These are phyloP conservation scores for Orthosia gracilis DNA, from an alignment of 2,888 invertebrate genomes.

Conservation along the genomic window DNA sequence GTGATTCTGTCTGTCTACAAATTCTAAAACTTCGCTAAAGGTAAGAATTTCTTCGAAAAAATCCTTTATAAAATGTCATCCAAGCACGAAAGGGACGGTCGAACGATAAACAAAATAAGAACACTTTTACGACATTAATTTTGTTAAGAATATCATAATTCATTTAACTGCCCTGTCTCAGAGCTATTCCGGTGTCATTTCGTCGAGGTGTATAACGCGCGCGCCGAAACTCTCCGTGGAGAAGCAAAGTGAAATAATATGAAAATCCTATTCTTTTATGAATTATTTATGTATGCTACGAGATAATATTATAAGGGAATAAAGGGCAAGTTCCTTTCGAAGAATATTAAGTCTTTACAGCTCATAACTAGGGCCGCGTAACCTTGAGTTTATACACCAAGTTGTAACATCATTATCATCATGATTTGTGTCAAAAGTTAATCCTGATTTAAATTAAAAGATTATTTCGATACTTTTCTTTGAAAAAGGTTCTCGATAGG, in stretches of 20 bases:
- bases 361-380: slow-evolving; percentile 51
- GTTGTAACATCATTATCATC: slow-evolving; percentile 40
- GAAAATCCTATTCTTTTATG: slow-evolving; percentile 77
- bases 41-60: slow-evolving; percentile 33
- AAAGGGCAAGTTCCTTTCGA: slow-evolving; percentile 63
- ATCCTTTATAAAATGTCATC: slow-evolving; percentile 31
- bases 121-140: slow-evolving; percentile 63
- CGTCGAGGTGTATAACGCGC: slow-evolving; percentile 65
- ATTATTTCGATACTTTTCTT: slow-evolving; percentile 23
- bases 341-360: slow-evolving; percentile 61
- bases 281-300: slow-evolving; percentile 73
- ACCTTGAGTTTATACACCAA: slow-evolving; percentile 40
- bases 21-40: slow-evolving; percentile 25
- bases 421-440: slow-evolving; percentile 36
- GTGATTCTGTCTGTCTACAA: slow-evolving; percentile 14
- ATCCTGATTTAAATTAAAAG: slow-evolving; percentile 19
- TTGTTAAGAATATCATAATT: slow-evolving; percentile 64
- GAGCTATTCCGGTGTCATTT: slow-evolving; percentile 62
- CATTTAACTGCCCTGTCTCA: slow-evolving; percentile 60
- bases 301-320: slow-evolving; percentile 67
- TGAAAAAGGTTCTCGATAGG: slow-evolving; percentile 19
- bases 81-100: slow-evolving; percentile 35
- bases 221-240: slow-evolving; percentile 61
- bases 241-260: slow-evolving; percentile 76
- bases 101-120: slow-evolving; percentile 56